Base-by-base conservation (phyloP, 2,797 vertebrate species). In the Sus cebifrons region DNA sequence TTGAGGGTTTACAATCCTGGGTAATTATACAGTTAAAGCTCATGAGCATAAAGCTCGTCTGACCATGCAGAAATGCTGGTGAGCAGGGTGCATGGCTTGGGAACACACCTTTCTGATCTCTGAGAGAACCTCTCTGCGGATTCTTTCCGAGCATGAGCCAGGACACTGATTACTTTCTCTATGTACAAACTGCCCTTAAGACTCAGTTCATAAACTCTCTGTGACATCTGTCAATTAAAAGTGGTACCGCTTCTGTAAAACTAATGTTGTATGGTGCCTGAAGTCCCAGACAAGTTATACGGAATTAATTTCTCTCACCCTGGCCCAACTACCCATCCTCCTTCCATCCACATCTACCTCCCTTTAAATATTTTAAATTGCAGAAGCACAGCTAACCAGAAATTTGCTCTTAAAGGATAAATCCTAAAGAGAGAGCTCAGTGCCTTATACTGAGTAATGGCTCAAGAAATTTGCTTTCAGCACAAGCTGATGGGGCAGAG, bases 61-160 rank as follows among this genome's bases (percentile, higher is more conserved):
- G 92, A 89, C 96, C 97, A 97, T 97, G 97, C 98, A 96, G 95
- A 96, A 84, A 91, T 70, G 94, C 92, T 92, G 90, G 93, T 83
- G 89, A 95, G 96, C 96, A 36, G 95, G 85, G 78, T 83, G 87
- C 96, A 68, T 21, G 87, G 94, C 95, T 44, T 40, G 71, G 82
- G 82, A 82, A 68, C 27, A 27, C 52, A 65, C 29, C 89, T 93
- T 93, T 88, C 96, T 54, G 54, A 75, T 81, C 56, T 32, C 11
- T n/a, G 68, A 91, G 71, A 82, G 65, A 4, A 49, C 54, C 67
- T 94, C 73, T 78, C 89, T 65, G 82, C 40, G 74, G 88, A 64
- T 85, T 81, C 77, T 77, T 86, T 68, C 49, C 27, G 89, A 84
- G 78, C 5, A 0, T n/a, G 67, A 96, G 93, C 92, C 91, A 94